These are phyloP conservation scores for Timema podura DNA, from an alignment of 2,888 invertebrate species.

Conservation along the genomic window DNA sequence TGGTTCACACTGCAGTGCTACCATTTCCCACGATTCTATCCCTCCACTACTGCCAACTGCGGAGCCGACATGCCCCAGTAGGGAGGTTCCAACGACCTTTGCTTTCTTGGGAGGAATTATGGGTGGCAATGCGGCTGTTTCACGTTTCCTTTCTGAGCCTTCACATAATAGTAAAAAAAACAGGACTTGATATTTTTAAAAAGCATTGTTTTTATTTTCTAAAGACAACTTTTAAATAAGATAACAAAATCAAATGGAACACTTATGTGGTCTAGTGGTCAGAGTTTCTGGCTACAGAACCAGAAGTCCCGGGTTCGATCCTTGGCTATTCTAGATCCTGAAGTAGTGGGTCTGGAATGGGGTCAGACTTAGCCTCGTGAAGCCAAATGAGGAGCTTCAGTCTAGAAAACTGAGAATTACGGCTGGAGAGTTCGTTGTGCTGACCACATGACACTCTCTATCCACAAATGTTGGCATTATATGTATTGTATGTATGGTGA, in stretches of 20 bases:
- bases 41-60: conserved; percentile 26
- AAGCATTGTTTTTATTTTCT: neutral
- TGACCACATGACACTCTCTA: no score
- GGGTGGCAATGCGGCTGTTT: conserved; percentile 51
- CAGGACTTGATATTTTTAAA: neutral
- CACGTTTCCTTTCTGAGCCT: conserved; percentile 64
- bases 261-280: no score
- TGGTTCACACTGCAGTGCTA: conserved; percentile 76
- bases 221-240: neutral
- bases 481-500: no score
- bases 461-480: no score
- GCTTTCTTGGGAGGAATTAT: conserved; percentile 59
- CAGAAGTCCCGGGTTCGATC: no score
- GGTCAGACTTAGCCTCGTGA: no score
- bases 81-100: conserved; percentile 44
- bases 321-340: no score
- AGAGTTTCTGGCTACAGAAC: no score
- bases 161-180: neutral
- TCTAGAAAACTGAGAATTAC: no score
- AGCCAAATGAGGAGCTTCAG: no score
- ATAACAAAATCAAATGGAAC: neutral
- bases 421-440: no score
- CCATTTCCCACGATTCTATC: conserved; percentile 63
- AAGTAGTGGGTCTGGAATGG: no score
- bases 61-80: conserved; percentile 28